Base-by-base conservation (phyloP, 2,888 invertebrate genomes). In the Trachelus troglodyta region DNA sequence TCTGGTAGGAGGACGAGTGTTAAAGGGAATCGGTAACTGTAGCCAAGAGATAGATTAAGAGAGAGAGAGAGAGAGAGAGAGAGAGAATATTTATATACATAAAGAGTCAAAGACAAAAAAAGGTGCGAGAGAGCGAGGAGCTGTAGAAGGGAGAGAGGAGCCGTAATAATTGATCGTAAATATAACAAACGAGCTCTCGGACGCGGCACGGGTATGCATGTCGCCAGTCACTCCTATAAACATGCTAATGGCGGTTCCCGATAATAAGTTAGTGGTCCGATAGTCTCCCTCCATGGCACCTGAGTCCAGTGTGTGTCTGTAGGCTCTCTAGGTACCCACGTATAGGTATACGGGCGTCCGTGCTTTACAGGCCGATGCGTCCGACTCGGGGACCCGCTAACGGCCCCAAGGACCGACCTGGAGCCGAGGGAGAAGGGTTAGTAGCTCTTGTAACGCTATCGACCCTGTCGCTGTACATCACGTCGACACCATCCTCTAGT, bases 391-490 rank as follows among this genome's bases (percentile, higher is more conserved):
- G 56, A 56, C 56, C 56, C 56, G 56, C 56, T 56, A 56, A 56
- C 56, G 56, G 56, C 56, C 56, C 56, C 56, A 56, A 23, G 69
- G 77, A 69, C 33, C 71, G 71, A 73, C 34, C 34, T 30, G 74
- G 30, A 40, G 31, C 23, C 75, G 84, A 83, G 74, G 82, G 81
- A 83, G 85, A 87, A 86, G 89, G 89, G 89, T 90, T 91, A 90
- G 91, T 91, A 91, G 91, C 91, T 88, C 89, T 91, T 91, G 91
- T 90, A 90, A 90, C 91, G 89, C 90, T 91, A 91, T 91, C 91
- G 90, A 89, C 87, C 87, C 91, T 91, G 91, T 91, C 91, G 90
- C 90, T 90, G 91, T 91, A 91, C 91, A 91, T 91, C 91, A 91
- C 90, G 88, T 88, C 89, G 90, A 91, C 90, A 90, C 90, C 89